Evolutionary conservation across 2,888 invertebrate genomes (phyloP), one percentile per base, ranked within the genome.

Genomic region (Andrena fulva): DNA sequence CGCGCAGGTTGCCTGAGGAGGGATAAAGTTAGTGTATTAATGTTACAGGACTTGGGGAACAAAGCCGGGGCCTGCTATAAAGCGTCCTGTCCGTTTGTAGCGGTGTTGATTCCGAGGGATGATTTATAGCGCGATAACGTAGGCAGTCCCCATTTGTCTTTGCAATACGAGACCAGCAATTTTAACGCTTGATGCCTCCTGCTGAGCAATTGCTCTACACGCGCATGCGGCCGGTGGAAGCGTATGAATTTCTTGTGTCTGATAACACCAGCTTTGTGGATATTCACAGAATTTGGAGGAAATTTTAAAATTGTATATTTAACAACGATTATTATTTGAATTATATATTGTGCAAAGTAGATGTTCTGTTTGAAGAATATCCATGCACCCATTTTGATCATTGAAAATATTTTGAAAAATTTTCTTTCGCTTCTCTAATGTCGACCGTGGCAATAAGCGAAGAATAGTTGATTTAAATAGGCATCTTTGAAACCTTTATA

Each of bases 101-200:
- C 29, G 10, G 16, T n/a, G 31, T 69, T 81, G 77, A 81, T 87
- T 75, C 80, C 68, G 35, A 48, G 42, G 67, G 71, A 81, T 84
- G 82, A 85, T 85, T 81, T 76, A 77, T 70, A 66, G 48, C 72
- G 48, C 60, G 74, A 67, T 80, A 63, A 10, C n/a, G 24, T n/a
- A 72, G 24, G 48, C 29, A 68, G 27, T 27, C 42, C 35, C 20
- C 67, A 77, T 69, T 64, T 77, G 16, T 69, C 69, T 68, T 54
- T 6, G 20, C 59, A 70, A 60, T 66, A n/a, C 54, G 33, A 63
- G 10, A 54, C 29, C n/a, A 24, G 35, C 54, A 31, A 77, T 70
- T 69, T 54, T 29, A 35, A 56, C n/a, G 31, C 20, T 60, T 16
- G 27, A 62, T 35, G 2, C 50, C n/a, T 10, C 24, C 48, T 29